phyloP scores from a whole-genome alignment of 2,888 invertebrate species.

The Podotricha telesiphe region DNA sequence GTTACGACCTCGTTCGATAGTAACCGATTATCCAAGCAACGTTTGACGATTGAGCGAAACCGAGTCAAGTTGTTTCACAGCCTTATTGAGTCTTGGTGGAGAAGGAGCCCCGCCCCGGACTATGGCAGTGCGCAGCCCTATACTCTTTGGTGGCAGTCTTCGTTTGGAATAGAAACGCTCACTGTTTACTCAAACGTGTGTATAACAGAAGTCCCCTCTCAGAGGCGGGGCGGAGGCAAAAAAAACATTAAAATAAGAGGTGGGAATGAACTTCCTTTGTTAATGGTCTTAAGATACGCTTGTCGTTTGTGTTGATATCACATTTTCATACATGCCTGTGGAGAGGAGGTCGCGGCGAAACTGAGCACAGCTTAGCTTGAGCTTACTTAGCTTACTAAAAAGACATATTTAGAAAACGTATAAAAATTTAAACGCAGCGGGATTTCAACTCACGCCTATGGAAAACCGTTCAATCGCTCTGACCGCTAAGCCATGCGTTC shows the following conservation, averaged over 20 bases:
- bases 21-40: conserved; percentile 15
- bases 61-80: conserved; percentile 78
- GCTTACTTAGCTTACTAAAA: too few relatives aligned
- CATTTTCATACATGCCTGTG: conserved; percentile 51
- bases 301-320: conserved; percentile 59
- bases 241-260: conserved; percentile 62
- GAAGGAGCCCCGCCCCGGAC: conserved; percentile 57
- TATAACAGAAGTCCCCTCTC: conserved; percentile 27
- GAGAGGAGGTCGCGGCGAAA: conserved; percentile 49
- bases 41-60: conserved; percentile 57
- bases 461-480: too few relatives aligned
- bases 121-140: conserved; percentile 36
- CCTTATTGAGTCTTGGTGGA: conserved; percentile 77
- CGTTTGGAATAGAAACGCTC: conserved; percentile 34
- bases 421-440: too few relatives aligned
- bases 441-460: too few relatives aligned
- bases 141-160: conserved; percentile 40
- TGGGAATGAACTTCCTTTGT: conserved; percentile 60
- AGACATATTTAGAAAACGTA: too few relatives aligned
- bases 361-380: not conserved
- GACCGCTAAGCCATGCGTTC: not conserved
- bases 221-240: conserved; percentile 62
- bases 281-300: conserved; percentile 52
- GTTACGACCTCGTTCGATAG: not conserved
- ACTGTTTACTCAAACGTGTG: conserved; percentile 23